Percentiles rank a stretch among this genome's conserved stretches.
phyloP scores from a whole-genome alignment of 2,888 invertebrate genomes.

The Reticulitermes lucifugus region DNA sequence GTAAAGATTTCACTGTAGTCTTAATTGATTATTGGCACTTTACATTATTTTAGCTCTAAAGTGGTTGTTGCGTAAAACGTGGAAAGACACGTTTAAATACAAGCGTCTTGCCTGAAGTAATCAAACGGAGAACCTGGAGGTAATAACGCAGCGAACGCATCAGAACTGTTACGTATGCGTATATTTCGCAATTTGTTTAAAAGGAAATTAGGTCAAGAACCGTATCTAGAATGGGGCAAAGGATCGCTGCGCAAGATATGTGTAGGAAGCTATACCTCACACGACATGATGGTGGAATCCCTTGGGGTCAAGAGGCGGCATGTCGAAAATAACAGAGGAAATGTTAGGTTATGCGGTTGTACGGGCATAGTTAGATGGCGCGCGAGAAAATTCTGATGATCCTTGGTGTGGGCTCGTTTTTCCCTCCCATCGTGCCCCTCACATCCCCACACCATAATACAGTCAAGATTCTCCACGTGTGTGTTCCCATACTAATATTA shows the following conservation, averaged over 20 bases:
- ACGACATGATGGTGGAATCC: conserved; percentile 28
- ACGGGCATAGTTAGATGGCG: conserved; percentile 37
- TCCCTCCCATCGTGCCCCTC: neutral
- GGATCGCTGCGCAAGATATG: neutral
- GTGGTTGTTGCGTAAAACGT: too few relatives aligned
- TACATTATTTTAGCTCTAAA: too few relatives aligned
- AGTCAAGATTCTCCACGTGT: conserved; percentile 28
- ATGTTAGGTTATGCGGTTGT: conserved; percentile 38
- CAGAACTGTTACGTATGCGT: too few relatives aligned
- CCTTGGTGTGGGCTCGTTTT: conserved; percentile 9
- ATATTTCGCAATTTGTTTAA: too few relatives aligned
- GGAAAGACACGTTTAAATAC: too few relatives aligned
- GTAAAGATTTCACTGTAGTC: too few relatives aligned
- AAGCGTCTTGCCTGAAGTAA: too few relatives aligned
- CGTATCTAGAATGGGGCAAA: too few relatives aligned
- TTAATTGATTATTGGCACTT: too few relatives aligned
- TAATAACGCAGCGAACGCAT: too few relatives aligned
- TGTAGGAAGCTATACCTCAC: neutral
- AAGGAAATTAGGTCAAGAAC: too few relatives aligned
- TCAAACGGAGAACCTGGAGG: too few relatives aligned
- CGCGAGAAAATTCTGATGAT: conserved; percentile 44
- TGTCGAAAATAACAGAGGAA: conserved; percentile 42
- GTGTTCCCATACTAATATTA: conserved; percentile 35
- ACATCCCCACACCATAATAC: neutral
- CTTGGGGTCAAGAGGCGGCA: conserved; percentile 37